These are phyloP conservation scores for Diorhabda carinulata DNA, from an alignment of 1,140 invertebrate species.

Conservation along the genomic window DNA sequence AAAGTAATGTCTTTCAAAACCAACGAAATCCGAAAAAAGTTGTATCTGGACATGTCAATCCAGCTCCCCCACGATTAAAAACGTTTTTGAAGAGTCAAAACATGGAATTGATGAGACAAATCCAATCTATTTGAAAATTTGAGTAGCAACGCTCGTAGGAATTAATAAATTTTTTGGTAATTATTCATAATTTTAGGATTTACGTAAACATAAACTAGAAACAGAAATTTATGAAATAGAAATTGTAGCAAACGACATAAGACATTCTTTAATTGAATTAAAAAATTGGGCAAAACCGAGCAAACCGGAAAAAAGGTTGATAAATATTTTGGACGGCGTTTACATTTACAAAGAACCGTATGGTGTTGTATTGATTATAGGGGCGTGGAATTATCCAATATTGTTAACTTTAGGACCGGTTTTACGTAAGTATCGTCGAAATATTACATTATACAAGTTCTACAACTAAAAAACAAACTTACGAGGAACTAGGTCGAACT, in stretches of 20 bases:
- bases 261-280: constrained; percentile 59
- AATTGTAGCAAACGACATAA: constrained; percentile 65
- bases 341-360: constrained; percentile 77
- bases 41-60: too few relatives aligned
- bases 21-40: too few relatives aligned
- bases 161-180: not conserved
- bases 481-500: too few relatives aligned
- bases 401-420: constrained; percentile 31
- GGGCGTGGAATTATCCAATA: constrained; percentile 47
- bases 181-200: constrained; percentile 55
- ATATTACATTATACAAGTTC: too few relatives aligned
- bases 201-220: constrained; percentile 74
- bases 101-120: too few relatives aligned
- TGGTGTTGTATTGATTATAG: constrained; percentile 83
- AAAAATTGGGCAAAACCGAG: constrained; percentile 65
- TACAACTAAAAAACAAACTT: too few relatives aligned
- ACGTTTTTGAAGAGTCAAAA: too few relatives aligned
- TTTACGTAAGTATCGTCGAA: constrained; percentile 24
- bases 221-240: constrained; percentile 64
- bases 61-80: too few relatives aligned
- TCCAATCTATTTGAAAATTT: too few relatives aligned
- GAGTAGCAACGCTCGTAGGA: too few relatives aligned
- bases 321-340: constrained; percentile 67
- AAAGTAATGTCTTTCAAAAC: too few relatives aligned
- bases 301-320: constrained; percentile 63